Conservation (phyloP, 2,888 invertebrate genomes). For the Epirrhoe alternata region DNA sequence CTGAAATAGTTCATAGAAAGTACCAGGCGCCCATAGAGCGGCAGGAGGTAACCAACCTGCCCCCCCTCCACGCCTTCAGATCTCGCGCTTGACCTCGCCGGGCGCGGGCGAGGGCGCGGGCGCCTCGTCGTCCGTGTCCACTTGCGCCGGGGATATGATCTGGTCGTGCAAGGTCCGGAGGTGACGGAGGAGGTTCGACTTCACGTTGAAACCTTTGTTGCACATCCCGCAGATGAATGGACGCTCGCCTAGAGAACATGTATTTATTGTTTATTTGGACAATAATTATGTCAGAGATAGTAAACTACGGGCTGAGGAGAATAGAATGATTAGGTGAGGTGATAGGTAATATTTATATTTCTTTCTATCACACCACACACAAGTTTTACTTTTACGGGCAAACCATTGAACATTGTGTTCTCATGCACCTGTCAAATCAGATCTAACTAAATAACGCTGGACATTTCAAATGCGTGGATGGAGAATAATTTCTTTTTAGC, state of each 20-base stretch:
- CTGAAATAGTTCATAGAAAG: background rate
- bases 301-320: no score
- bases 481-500: no score
- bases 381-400: no score
- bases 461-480: no score
- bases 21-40: background rate
- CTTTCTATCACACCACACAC: no score
- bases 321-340: no score
- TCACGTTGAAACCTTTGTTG: constrained; percentile 92
- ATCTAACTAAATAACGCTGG: no score
- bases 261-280: background rate
- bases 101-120: constrained; percentile 50
- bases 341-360: no score
- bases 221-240: constrained; percentile 90
- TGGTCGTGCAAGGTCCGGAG: constrained; percentile 90
- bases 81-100: constrained; percentile 68
- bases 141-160: constrained; percentile 70
- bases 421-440: no score
- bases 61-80: constrained; percentile 81
- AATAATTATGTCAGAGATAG: no score
- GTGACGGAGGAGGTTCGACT: constrained; percentile 90
- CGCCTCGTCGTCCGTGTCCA: constrained; percentile 57
- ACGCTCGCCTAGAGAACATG: constrained; percentile 82
- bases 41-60: constrained; percentile 54
- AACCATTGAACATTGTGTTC: no score